Base-by-base conservation (phyloP, 1,140 invertebrate genomes). In the Pseudomyrmex concolor region DNA sequence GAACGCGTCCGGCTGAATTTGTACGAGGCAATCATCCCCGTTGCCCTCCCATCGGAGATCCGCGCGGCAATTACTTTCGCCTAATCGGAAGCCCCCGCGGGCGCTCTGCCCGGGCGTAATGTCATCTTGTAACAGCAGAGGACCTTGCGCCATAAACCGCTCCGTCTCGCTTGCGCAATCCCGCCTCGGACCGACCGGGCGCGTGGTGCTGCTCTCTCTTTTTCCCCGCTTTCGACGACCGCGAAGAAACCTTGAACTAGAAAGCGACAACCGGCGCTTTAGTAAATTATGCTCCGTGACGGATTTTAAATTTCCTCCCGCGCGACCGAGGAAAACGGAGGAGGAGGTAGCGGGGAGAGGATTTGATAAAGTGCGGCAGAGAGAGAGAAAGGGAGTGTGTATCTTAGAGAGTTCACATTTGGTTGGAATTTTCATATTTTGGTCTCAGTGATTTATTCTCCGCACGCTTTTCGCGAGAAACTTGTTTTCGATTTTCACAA, bases 31-130 rank as follows among this genome's bases (percentile, higher is more conserved):
- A 80, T 80, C 60, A 54, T 64, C 66, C 25, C 63, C 45, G 12
- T 43, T 19, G 19, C 12, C 70, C 48, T 63, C 66, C 66, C 76
- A 25, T n/a, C 19, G 64, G 76, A 12, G 50, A 34, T 25, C 1
- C 63, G 13, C 2, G 34, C 54, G 50, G 68, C 22, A 54, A 86
- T 86, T 83, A 86, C 86, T 87, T 87, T 87, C 85, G 66, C 78
- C 55, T 78, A 84, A 84, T 86, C 83, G 83, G 68, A 72, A 82
- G 76, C 66, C 72, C 34, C 19, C 64, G 1, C 48, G 72, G 66
- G 34, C 55, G 60, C 74, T 64, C 64, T 9, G 51, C 5, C 25
- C 55, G 34, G 3, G 22, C 55, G 76, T 85, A 85, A 77, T 82
- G 43, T 74, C 76, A 54, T 82, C 57, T 55, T 54, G 63, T 59